These are phyloP conservation scores for Laupala kohalensis DNA, from an alignment of 1,140 invertebrate genomes.

Conservation along the genomic window DNA sequence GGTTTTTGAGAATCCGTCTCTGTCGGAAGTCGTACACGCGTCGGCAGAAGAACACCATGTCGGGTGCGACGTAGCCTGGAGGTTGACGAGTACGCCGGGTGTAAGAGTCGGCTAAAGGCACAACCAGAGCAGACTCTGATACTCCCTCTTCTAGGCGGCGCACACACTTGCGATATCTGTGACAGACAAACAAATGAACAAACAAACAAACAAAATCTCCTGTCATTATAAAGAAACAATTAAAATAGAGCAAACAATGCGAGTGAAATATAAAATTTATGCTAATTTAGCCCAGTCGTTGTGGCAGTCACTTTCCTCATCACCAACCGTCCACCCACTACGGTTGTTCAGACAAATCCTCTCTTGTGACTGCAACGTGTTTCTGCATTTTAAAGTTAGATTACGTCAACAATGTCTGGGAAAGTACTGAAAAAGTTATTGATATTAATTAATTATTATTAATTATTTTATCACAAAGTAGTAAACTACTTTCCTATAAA, in stretches of 20 bases:
- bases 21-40: constrained; percentile 89
- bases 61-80: constrained; percentile 57
- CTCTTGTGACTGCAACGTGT: no score
- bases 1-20: constrained; percentile 29
- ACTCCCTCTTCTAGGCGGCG: constrained; percentile 46
- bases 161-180: constrained; percentile 47
- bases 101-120: constrained; percentile 39
- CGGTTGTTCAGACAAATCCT: no score
- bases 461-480: no score
- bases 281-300: no score
- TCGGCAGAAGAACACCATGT: constrained; percentile 86
- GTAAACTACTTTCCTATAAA: no score
- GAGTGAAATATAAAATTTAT: background rate
- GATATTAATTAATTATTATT: no score
- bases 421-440: no score
- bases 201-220: background rate
- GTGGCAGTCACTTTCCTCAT: no score
- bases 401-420: no score
- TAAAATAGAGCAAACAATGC: background rate
- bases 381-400: no score
- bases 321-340: no score
- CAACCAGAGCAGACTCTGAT: constrained; percentile 38
- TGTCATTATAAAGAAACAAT: background rate
- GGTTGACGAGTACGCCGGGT: constrained; percentile 41
- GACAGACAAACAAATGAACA: background rate